These are phyloP conservation scores for Polydrusus pterygomalis DNA, from an alignment of 2,888 invertebrate species.

Conservation along the genomic window DNA sequence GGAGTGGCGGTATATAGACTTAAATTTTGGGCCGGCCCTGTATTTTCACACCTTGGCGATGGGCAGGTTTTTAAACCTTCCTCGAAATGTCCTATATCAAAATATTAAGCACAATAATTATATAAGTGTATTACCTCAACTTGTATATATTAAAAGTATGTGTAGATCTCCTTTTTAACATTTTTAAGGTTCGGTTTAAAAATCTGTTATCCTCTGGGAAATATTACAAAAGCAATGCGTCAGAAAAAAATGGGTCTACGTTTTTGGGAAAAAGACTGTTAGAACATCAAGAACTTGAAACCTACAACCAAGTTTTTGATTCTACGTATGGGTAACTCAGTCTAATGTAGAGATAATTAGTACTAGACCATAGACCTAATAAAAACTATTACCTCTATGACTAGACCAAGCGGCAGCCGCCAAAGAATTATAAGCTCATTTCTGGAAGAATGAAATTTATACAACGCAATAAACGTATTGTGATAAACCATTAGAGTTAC, in stretches of 20 bases:
- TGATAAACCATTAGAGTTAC: too few species aligned
- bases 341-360: background rate
- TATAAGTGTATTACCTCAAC: constrained; percentile 58
- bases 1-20: constrained; percentile 15
- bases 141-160: constrained; percentile 48
- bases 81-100: constrained; percentile 57
- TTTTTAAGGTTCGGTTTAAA: constrained; percentile 27
- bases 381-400: too few species aligned
- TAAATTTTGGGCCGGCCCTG: constrained; percentile 1
- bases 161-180: constrained; percentile 51
- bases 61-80: constrained; percentile 41
- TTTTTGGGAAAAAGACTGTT: constrained; percentile 5
- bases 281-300: background rate
- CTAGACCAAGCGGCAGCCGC: too few species aligned
- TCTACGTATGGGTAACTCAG: background rate
- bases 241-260: constrained; percentile 7
- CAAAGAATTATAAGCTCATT: too few species aligned
- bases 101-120: constrained; percentile 61
- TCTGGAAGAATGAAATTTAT: too few species aligned
- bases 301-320: background rate
- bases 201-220: constrained; percentile 27
- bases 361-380: too few species aligned
- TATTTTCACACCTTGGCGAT: constrained; percentile 17
- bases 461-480: too few species aligned
- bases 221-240: constrained; percentile 12